phyloP scores from a whole-genome alignment of 1,140 invertebrate species.

The Lucilia sericata region DNA sequence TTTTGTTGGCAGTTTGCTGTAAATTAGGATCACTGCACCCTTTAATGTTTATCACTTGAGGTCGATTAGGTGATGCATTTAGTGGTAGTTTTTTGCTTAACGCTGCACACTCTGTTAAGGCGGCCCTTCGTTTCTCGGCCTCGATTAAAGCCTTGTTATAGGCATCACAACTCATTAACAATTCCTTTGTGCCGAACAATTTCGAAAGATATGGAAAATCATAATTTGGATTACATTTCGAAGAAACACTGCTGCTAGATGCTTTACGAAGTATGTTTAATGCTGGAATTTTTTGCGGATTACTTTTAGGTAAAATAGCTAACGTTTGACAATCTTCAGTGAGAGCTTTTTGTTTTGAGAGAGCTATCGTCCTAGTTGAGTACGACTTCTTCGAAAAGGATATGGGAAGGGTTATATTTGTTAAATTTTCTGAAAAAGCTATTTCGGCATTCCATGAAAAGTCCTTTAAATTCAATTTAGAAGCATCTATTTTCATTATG shows the following conservation, averaged over 20 bases:
- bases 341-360: background rate
- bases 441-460: background rate
- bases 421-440: background rate
- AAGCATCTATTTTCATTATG: background rate
- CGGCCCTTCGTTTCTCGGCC: conserved; percentile 31
- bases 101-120: background rate
- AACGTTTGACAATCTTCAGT: no score
- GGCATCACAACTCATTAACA: conserved; percentile 43
- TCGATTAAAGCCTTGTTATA: conserved; percentile 42
- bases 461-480: background rate
- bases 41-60: conserved; percentile 21
- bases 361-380: background rate
- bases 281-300: background rate
- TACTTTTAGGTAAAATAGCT: background rate
- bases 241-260: background rate
- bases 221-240: background rate
- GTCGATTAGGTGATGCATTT: background rate
- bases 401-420: background rate
- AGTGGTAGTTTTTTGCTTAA: background rate
- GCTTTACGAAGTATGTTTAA: background rate
- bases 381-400: background rate
- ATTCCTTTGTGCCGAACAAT: background rate
- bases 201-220: background rate
- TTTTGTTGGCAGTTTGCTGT: background rate
- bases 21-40: background rate